Base-by-base conservation (phyloP, 2,888 invertebrate genomes). In the Ectemnius continuus region DNA sequence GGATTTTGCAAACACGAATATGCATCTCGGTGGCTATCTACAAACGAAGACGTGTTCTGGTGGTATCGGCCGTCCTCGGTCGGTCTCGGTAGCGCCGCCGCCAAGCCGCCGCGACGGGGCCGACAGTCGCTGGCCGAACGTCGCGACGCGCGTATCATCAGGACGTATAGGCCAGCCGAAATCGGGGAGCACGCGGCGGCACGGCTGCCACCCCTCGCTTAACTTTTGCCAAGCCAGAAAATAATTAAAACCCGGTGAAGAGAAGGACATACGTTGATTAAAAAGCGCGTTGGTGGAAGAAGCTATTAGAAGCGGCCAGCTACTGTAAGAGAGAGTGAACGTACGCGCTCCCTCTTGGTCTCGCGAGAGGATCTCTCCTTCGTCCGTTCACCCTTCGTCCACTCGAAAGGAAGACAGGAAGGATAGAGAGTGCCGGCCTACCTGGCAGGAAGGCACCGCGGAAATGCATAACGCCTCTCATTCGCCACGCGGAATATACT, bases 81-180 rank as follows among this genome's bases (percentile, higher is more conserved):
- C 62, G 74, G 65, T 71, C 60, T 80, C 84, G 85, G 81, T 75
- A 81, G 79, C 83, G 81, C 84, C 84, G 83, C 73, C 84, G 83
- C 61, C 76, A 78, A 72, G 57, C 61, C 81, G 78, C 77, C 78
- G 75, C 76, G 76, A 76, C 73, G 78, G 76, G 79, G 77, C 77
- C 71, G 81, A 75, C 85, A 88, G 88, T 88, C 84, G 84, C 84
- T 87, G 86, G 83, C 76, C 83, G 86, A 82, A 85, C 87, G 85
- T 87, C 87, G 87, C 84, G 86, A 85, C 84, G 85, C 82, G 81
- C 78, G 81, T 79, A 78, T 78, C 84, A 81, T 70, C 16, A 56
- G 16, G n/a, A 16, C 52, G 16, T 52, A 5, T 46, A 63, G 23
- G 60, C 36, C 36, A 36, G 5, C 36, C 8, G 36, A 36, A 36